Percentiles rank a stretch among this genome's conserved stretches.
phyloP scores from a whole-genome alignment of 2,113 vertebrate species.

The Pachyramphus minor region DNA sequence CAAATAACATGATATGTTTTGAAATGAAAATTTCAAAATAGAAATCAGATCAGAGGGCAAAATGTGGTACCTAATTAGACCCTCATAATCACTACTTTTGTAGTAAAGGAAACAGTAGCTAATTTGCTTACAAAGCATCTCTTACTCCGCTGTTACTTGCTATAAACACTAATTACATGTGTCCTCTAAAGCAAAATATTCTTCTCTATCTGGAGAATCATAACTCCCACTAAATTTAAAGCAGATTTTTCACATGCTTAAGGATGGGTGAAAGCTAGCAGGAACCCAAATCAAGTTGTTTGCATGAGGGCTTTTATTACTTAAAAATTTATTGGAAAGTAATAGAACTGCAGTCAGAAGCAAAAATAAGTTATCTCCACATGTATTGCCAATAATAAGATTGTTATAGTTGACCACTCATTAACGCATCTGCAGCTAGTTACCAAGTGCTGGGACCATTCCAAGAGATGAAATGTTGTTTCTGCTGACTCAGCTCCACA shows the following conservation, averaged over 20 bases:
- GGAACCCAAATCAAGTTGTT: not conserved
- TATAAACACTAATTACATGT: not conserved
- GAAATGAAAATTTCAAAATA: not conserved
- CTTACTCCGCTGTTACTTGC: not conserved
- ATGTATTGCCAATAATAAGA: not conserved
- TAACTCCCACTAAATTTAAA: not conserved
- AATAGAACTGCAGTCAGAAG: not conserved
- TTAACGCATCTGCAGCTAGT: not conserved
- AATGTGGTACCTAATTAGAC: not conserved
- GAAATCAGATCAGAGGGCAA: not conserved
- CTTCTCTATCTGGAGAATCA: not conserved
- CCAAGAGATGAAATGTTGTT: not conserved
- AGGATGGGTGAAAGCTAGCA: not conserved
- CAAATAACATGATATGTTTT: not conserved
- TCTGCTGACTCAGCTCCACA: not conserved
- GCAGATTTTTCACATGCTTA: not conserved
- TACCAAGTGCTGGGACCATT: not conserved
- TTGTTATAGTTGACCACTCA: not conserved
- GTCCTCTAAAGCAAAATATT: not conserved
- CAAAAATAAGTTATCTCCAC: not conserved
- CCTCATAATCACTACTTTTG: not conserved
- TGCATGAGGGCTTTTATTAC: not conserved
- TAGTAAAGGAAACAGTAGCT: not conserved
- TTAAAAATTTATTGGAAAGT: conserved; percentile 8
- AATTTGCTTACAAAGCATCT: not conserved